Evolutionary conservation across 2,888 invertebrate genomes (phyloP).

Genomic region (Heliconius charithonia): DNA sequence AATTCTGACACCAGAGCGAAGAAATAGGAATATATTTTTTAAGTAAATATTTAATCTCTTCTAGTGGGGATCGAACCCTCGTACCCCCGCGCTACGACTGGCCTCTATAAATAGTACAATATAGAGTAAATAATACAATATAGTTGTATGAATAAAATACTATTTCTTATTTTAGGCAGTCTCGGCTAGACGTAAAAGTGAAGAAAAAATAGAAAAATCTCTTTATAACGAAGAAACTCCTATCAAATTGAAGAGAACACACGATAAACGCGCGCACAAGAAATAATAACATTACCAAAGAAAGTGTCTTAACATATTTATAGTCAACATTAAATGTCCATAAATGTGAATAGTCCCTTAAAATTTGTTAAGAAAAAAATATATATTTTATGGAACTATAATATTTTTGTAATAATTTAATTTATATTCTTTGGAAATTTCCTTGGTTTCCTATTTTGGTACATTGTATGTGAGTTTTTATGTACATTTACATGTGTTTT

Average conservation of each 20-base stretch:
- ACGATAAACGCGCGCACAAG: constrained; percentile 54
- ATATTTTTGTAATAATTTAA: constrained; percentile 15
- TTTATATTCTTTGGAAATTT: constrained; percentile 17
- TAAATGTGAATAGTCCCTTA: neutral
- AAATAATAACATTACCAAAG: neutral
- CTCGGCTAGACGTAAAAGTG: constrained; percentile 57
- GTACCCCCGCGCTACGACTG: no score
- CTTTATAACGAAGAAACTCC: constrained; percentile 68
- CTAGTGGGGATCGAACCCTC: no score
- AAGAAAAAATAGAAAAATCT: constrained; percentile 64
- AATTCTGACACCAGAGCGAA: no score
- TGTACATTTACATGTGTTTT: constrained; percentile 51
- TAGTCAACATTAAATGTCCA: neutral
- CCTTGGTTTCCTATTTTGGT: constrained; percentile 47
- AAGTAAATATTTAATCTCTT: no score
- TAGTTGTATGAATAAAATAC: no score
- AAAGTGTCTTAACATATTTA: neutral
- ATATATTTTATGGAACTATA: neutral
- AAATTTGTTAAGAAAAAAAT: neutral
- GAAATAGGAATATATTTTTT: no score
- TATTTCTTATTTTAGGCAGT: constrained; percentile 58
- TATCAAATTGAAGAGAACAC: constrained; percentile 65
- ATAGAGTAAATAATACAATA: no score
- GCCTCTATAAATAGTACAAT: no score
- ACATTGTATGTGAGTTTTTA: constrained; percentile 36